Percentiles rank a stretch among this genome's conserved stretches.
phyloP scores from a whole-genome alignment of 2,888 invertebrate species.

The Helobdella robusta region DNA sequence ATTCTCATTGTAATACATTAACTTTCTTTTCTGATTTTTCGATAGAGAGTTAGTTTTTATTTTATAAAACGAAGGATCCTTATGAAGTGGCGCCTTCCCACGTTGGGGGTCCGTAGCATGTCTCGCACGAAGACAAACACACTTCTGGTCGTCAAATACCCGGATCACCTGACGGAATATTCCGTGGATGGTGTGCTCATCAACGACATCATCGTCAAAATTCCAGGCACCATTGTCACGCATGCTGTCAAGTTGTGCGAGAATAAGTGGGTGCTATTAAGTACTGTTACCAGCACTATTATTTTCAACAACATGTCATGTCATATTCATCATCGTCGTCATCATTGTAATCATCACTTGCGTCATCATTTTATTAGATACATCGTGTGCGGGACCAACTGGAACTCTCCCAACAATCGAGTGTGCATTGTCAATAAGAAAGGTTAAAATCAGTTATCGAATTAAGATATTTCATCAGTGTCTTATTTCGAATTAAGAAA shows the following conservation, averaged over 20 bases:
- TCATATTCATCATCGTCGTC: too few relatives aligned
- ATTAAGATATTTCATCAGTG: too few relatives aligned
- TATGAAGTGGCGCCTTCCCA: conserved; percentile 14
- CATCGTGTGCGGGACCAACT: conserved; percentile 20
- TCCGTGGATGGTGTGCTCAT: neutral
- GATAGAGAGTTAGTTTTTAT: too few relatives aligned
- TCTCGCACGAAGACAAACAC: conserved; percentile 10
- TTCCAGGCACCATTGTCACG: neutral
- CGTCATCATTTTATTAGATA: conserved; percentile 5
- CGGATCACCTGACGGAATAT: conserved; percentile 13
- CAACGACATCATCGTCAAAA: conserved; percentile 10
- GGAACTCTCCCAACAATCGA: conserved; percentile 8
- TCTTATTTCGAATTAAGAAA: too few relatives aligned
- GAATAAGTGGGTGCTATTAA: neutral
- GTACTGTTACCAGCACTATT: too few relatives aligned
- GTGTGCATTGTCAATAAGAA: conserved; percentile 1
- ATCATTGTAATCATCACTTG: too few relatives aligned
- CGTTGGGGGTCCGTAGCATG: conserved; percentile 13
- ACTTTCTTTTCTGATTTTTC: too few relatives aligned
- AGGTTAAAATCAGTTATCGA: too few relatives aligned
- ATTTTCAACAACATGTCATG: too few relatives aligned
- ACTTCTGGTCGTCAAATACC: conserved; percentile 16
- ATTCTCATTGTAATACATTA: too few relatives aligned
- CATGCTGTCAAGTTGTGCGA: conserved; percentile 16
- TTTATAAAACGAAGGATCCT: too few relatives aligned